phyloP scores from a whole-genome alignment of 2,797 vertebrate species.

The Florisuga fusca region DNA sequence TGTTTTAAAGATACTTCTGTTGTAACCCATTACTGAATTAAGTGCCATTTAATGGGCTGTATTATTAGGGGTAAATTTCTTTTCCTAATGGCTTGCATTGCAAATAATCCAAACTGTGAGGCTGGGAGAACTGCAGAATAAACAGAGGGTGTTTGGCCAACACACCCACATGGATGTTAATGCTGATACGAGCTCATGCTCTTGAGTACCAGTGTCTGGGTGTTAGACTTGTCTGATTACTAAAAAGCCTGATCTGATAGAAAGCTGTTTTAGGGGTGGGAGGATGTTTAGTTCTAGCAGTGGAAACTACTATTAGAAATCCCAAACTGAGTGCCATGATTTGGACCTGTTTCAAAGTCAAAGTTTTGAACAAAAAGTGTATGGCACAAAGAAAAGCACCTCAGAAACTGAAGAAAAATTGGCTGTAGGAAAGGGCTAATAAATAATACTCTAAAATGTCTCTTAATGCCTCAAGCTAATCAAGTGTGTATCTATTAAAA shows the following conservation, averaged over 20 bases:
- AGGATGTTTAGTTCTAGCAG: neutral
- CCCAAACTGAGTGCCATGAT: rapidly evolving
- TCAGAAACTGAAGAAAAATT: neutral
- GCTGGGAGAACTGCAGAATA: neutral
- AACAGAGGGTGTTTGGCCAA: neutral
- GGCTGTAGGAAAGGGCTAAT: neutral
- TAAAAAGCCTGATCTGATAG: neutral
- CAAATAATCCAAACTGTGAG: neutral
- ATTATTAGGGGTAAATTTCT: neutral
- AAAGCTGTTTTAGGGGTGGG: neutral
- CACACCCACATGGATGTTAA: rapidly evolving
- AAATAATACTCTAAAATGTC: neutral
- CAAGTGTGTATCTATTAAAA: neutral
- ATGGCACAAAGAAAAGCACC: neutral
- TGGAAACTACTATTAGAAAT: neutral
- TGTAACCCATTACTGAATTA: neutral
- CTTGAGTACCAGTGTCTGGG: rapidly evolving
- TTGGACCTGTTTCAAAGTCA: neutral
- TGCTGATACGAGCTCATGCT: neutral
- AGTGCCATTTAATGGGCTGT: neutral
- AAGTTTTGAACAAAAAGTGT: neutral
- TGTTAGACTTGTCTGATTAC: neutral
- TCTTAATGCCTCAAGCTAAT: neutral
- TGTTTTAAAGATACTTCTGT: slow-evolving; percentile 40
- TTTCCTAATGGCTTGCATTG: neutral